Conservation (phyloP, 1,140 invertebrate genomes). For the Diprion similis region DNA sequence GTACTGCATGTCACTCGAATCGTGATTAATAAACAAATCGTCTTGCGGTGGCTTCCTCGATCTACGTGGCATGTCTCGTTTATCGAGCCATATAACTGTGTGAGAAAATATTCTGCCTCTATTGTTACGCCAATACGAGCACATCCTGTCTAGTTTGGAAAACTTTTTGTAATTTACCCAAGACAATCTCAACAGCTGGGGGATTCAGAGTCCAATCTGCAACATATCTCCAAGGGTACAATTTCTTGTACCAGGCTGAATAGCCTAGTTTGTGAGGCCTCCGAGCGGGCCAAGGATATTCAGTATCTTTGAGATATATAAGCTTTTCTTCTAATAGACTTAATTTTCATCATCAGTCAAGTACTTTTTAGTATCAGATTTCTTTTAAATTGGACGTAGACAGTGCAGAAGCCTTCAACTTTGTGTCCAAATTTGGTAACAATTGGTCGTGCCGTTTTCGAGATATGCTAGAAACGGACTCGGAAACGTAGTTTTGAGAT, state of each 20-base stretch:
- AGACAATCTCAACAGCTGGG: conserved; percentile 85
- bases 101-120: conserved; percentile 84
- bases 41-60: conserved; percentile 48
- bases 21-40: conserved; percentile 59
- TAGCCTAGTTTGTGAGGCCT: conserved; percentile 77
- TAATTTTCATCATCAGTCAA: conserved; percentile 48
- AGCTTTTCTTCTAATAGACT: conserved; percentile 68
- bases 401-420: conserved; percentile 66
- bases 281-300: conserved; percentile 66
- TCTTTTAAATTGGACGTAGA: conserved; percentile 43
- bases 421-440: too few relatives aligned
- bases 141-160: conserved; percentile 79
- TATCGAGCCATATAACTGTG: conserved; percentile 79
- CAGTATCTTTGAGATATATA: conserved; percentile 68
- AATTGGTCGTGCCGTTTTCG: too few relatives aligned
- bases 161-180: conserved; percentile 87
- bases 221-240: conserved; percentile 70
- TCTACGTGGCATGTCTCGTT: not conserved
- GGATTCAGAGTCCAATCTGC: conserved; percentile 79
- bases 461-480: too few relatives aligned
- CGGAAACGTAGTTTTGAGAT: too few relatives aligned
- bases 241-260: conserved; percentile 82
- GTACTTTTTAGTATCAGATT: conserved; percentile 44
- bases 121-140: conserved; percentile 96
- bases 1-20: conserved; percentile 57